phyloP scores from a whole-genome alignment of 2,888 invertebrate species.

The Myopa tessellatipennis region DNA sequence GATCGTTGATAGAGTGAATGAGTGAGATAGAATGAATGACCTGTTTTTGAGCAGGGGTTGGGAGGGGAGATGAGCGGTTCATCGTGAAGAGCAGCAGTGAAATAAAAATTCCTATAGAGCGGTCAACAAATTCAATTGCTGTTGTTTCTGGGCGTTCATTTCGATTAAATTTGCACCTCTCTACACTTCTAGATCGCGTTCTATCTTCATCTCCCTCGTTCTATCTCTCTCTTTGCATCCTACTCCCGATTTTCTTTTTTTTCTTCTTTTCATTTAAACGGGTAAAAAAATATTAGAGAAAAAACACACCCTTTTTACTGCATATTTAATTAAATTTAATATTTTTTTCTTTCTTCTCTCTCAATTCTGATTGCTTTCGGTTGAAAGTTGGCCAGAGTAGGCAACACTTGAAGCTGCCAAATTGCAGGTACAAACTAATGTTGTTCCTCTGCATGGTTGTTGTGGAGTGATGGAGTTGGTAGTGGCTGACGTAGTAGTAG shows the following conservation, averaged over 20 bases:
- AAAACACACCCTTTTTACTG: not conserved
- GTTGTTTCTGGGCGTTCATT: constrained; percentile 9
- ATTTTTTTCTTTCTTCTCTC: not conserved
- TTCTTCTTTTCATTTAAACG: not conserved
- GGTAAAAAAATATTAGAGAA: not conserved
- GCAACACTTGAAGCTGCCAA: constrained; percentile 27
- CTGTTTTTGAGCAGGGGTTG: no score
- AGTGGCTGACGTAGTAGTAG: no score
- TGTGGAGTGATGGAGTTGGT: no score
- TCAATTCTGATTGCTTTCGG: constrained; percentile 16
- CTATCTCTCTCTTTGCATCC: not conserved
- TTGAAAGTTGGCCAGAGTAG: constrained; percentile 6
- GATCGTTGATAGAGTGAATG: not conserved
- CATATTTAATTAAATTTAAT: constrained; percentile 14
- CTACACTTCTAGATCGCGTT: no score
- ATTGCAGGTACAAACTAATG: constrained; percentile 10
- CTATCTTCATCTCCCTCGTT: not conserved
- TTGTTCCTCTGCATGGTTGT: no score
- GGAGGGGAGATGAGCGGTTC: not conserved
- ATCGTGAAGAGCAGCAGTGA: not conserved
- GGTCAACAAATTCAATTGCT: constrained; percentile 20
- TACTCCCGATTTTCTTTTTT: not conserved
- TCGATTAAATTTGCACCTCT: constrained; percentile 14
- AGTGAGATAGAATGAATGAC: not conserved
- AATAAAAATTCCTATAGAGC: not conserved